Conservation (phyloP, 2,797 vertebrate genomes). For the Peromyscus aztecus region DNA sequence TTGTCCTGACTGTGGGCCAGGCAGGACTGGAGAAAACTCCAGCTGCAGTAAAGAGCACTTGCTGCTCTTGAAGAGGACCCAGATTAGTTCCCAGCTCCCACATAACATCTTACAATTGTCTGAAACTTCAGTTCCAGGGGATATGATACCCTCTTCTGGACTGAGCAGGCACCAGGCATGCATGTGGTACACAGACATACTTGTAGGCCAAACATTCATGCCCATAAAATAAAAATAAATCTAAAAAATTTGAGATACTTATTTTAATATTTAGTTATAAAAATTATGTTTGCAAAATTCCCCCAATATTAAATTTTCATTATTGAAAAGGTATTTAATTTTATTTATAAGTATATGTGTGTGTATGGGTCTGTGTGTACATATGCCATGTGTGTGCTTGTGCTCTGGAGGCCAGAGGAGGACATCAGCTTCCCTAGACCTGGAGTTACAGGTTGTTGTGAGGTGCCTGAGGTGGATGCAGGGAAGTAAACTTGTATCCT, state of each 20-base stretch:
- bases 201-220: background rate
- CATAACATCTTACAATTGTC: background rate
- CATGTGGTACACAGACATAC: background rate
- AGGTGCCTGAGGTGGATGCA: background rate
- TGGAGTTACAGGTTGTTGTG: background rate
- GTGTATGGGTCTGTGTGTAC: background rate
- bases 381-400: background rate
- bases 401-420: background rate
- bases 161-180: background rate
- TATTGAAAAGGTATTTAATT: background rate
- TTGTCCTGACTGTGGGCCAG: no score
- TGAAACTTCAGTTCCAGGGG: background rate
- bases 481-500: background rate
- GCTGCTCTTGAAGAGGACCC: background rate
- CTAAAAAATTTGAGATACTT: background rate
- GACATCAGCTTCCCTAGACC: background rate
- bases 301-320: background rate
- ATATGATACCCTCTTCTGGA: background rate
- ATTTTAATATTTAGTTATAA: slow-evolving; percentile 36
- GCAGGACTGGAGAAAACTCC: no score
- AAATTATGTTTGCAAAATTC: slow-evolving; percentile 44
- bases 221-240: background rate
- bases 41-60: background rate
- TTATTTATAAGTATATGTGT: background rate
- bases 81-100: background rate